Percentiles rank a stretch among this genome's conserved stretches.
Conservation (phyloP, 2,888 invertebrate species). For the Neocrepidodera transversa region DNA sequence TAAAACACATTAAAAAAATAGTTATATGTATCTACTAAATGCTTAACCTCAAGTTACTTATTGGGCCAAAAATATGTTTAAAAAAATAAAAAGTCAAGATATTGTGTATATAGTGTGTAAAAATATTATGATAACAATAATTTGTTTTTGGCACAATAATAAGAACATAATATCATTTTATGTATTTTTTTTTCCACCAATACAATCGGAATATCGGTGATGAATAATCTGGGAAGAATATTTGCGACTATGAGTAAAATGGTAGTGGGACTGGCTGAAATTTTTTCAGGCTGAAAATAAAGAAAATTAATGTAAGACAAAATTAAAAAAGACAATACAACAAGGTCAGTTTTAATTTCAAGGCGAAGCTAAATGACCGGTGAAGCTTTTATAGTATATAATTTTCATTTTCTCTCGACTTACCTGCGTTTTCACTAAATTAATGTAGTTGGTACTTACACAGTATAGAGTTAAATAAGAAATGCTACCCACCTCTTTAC, state of each 20-base stretch:
- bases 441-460: too few species aligned
- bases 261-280: background rate
- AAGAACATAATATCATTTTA: background rate
- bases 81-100: background rate
- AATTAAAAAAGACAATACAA: too few species aligned
- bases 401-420: too few species aligned
- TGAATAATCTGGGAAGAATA: constrained; percentile 13
- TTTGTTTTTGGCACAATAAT: constrained; percentile 14
- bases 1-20: too few species aligned
- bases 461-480: too few species aligned
- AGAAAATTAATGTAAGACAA: background rate
- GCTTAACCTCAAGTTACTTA: too few species aligned
- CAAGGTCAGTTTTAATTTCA: too few species aligned
- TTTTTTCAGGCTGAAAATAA: background rate
- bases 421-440: too few species aligned
- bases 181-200: background rate
- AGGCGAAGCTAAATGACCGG: too few species aligned
- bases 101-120: background rate
- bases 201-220: constrained; percentile 1
- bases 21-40: background rate
- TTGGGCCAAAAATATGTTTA: constrained; percentile 4
- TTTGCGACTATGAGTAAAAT: constrained; percentile 9
- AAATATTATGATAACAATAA: constrained; percentile 16
- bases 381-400: too few species aligned
- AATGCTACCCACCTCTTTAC: background rate